Evolutionary conservation across 53 echinoderm and acorn worm genomes (phyloP).

Genomic region (Patiria pectinifera): DNA sequence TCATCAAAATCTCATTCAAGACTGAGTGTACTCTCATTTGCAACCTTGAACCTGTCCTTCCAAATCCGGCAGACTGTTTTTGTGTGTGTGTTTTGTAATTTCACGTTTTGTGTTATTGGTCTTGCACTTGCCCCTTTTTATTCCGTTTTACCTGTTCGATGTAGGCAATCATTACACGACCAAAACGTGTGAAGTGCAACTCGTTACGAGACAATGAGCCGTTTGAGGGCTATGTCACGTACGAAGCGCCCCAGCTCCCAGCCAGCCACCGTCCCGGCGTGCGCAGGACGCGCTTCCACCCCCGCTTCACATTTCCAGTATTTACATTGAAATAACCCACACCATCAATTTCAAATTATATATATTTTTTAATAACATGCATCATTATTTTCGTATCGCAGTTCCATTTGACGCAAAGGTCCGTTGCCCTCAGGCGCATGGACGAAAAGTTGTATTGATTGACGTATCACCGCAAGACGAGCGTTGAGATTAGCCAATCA

Average conservation of each 20-base stretch:
- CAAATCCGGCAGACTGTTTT: background rate
- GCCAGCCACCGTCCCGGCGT: conserved; percentile 3
- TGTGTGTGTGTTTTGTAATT: background rate
- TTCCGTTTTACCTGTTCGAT: background rate
- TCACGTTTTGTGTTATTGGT: background rate
- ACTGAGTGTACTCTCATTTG: conserved; percentile 3
- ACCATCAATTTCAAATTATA: conserved; percentile 48
- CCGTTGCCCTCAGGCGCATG: background rate
- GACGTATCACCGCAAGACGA: background rate
- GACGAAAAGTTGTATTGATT: background rate
- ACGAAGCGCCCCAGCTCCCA: background rate
- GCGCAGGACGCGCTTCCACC: conserved; percentile 10
- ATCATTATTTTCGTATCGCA: conserved; percentile 47
- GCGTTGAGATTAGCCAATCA: background rate
- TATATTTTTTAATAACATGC: conserved; percentile 3
- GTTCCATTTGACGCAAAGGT: background rate
- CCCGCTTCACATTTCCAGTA: conserved; percentile 16
- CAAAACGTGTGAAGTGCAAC: conserved; percentile 33
- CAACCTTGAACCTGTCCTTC: conserved; percentile 25
- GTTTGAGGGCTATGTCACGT: conserved; percentile 22
- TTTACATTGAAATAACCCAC: conserved; percentile 12
- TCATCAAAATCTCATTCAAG: conserved; percentile 7
- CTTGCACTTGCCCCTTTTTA: background rate
- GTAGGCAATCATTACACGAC: conserved; percentile 31
- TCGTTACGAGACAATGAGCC: conserved; percentile 23